Evolutionary conservation across 2,113 vertebrate genomes (phyloP), one percentile per base, ranked within the genome.

Genomic region (Oncorhynchus masou): DNA sequence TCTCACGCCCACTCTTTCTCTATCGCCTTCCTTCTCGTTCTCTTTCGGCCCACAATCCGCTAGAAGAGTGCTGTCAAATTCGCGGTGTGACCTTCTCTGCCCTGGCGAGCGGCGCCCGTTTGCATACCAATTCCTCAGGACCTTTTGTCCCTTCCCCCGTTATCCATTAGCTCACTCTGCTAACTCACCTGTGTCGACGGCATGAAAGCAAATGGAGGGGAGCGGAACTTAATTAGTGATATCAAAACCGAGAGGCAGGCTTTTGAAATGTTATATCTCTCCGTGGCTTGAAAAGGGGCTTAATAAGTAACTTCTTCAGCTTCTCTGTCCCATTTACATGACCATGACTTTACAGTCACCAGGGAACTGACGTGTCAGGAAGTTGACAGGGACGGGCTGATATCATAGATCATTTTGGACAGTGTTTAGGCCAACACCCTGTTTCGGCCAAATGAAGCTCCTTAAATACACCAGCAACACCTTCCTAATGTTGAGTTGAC

Each of bases 81-180:
- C 84, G 83, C 82, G 81, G 77, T 85, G 88, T 91, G 90, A 92
- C 91, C 90, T 92, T 91, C 90, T 90, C 85, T 79, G 68, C 59
- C 8, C 79, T 4, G 73, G 77, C 71, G 84, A 84, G 83, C 82
- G 62, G 64, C 78, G 87, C 81, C 79, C 88, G 73, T 54, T 54
- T 84, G 88, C 88, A 90, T 91, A 90, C 86, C 83, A 91, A 91
- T 89, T 87, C 69, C 64, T 27, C 5, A 0, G 72, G 31, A 72
- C 68, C 79, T 69, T 78, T 76, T 49, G 3, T 24, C 60, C 39
- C 25, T 3, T 3, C 0, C 66, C 66, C 25, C 24, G 20, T 27
- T 20, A 62, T 24, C 54, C 31, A 24, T 75, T 68, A 68, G 48
- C 25, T 54, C 6, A 15, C 7, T n/a, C 62, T 11, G 67, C 75